These are phyloP conservation scores for Hymenochirus boettgeri DNA, from an alignment of 2,113 vertebrate genomes.

Conservation along the genomic window DNA sequence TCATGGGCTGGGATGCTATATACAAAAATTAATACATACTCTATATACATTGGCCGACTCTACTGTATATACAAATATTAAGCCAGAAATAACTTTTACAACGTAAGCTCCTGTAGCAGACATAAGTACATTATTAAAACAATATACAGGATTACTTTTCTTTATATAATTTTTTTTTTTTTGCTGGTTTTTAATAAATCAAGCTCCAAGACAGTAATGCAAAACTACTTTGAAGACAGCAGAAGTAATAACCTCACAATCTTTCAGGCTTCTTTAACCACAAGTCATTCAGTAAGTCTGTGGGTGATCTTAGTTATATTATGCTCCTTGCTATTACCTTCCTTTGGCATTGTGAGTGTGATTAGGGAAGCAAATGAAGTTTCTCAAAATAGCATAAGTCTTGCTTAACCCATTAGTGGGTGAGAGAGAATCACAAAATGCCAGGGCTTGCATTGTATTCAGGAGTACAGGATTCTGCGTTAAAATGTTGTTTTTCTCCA, in stretches of 20 bases:
- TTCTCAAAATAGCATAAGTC: not conserved
- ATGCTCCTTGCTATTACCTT: constrained; percentile 41
- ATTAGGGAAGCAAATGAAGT: constrained; percentile 45
- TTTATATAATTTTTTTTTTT: constrained; percentile 41
- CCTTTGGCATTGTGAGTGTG: constrained; percentile 24
- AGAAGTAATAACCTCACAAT: constrained; percentile 43
- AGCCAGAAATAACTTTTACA: constrained; percentile 25
- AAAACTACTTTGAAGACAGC: constrained; percentile 44
- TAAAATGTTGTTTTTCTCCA: no score
- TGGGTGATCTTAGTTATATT: constrained; percentile 55
- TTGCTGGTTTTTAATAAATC: constrained; percentile 40
- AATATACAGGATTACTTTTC: constrained; percentile 30
- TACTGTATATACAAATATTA: constrained; percentile 49
- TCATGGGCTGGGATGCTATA: no score
- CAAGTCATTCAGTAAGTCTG: constrained; percentile 49
- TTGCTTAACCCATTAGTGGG: no score
- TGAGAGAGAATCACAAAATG: no score
- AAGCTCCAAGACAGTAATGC: constrained; percentile 22
- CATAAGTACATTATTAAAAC: constrained; percentile 2
- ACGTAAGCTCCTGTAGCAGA: constrained; percentile 33
- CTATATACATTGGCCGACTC: no score
- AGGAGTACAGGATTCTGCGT: no score
- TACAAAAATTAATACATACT: no score
- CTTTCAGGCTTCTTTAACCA: constrained; percentile 47
- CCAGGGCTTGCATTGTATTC: no score